Evolutionary conservation across 2,888 invertebrate genomes (phyloP).

Genomic region (Octonoba sinensis): DNA sequence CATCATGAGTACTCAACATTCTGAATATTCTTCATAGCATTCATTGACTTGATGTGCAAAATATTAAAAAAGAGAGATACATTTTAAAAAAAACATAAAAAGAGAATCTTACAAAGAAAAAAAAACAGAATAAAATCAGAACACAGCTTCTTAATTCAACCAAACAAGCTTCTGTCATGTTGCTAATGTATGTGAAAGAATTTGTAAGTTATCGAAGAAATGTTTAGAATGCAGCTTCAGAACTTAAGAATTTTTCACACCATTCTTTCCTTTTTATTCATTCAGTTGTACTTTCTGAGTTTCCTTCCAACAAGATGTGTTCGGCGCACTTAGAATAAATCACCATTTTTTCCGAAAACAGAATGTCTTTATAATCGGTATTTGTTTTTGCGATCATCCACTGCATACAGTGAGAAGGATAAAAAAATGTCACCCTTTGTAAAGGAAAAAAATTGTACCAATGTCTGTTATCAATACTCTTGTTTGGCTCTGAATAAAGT

Average conservation of each 20-base stretch:
- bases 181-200: conserved; percentile 41
- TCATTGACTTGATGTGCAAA: too few relatives aligned
- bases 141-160: too few relatives aligned
- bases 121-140: too few relatives aligned
- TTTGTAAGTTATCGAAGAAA: conserved; percentile 40
- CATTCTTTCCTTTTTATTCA: conserved; percentile 5
- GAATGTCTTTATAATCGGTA: conserved; percentile 49
- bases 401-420: too few relatives aligned
- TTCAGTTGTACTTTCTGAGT: too few relatives aligned
- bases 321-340: conserved; percentile 30
- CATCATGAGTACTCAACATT: too few relatives aligned
- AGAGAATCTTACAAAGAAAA: too few relatives aligned
- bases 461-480: conserved; percentile 52
- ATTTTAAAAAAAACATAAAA: too few relatives aligned
- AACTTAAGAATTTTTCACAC: conserved; percentile 8
- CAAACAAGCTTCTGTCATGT: background rate
- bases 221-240: conserved; percentile 19
- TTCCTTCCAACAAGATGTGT: conserved; percentile 12
- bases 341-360: conserved; percentile 38
- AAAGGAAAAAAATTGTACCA: conserved; percentile 21
- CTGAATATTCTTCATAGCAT: too few relatives aligned
- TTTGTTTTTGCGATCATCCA: conserved; percentile 40
- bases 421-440: too few relatives aligned
- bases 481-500: conserved; percentile 11
- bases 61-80: too few relatives aligned